Evolutionary conservation across 2,888 invertebrate species (phyloP), one percentile per base, ranked within the genome.

Genomic region (Encarsia formosa): DNA sequence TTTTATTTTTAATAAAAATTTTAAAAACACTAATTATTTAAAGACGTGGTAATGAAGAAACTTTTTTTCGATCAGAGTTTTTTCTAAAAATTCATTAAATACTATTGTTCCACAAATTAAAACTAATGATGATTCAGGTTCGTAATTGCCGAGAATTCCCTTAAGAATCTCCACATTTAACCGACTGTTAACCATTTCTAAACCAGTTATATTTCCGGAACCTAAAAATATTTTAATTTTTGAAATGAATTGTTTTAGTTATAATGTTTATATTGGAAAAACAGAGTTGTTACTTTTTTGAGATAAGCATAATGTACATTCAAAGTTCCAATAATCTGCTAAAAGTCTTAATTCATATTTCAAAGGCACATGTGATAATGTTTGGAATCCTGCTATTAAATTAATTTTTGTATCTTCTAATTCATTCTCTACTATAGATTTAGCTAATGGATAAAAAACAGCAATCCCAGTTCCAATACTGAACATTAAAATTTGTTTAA

Each of bases 401-500:
- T 64, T 51, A 46, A 72, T 40, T 50, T 50, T 63, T n/a, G 71
- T 70, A 35, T 71, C 67, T 53, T 73, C 73, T 3, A 47, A 50
- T 54, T 70, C 66, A 43, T 73, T 60, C 18, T 65, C 52, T 23
- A 68, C 45, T 42, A 72, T 66, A 16, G 65, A 56, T 58, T 59
- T 65, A 38, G 65, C 67, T 51, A 73, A 59, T 13, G 73, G 66
- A 61, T 68, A 71, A 50, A 69, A 54, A 39, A 64, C 66, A 13
- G 71, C 66, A 51, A 73, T 66, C 20, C 73, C 72, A 49, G 70
- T 68, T 32, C 73, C 73, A 39, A 72, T 68, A 52, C 67, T 63
- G 29, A 71, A 65, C 63, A 69, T 70, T 24, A 71, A 31, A 34
- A 72, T 63, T 24, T 65, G 52, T 48, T 59, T 63, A 54, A 62